A percentile compares a stretch with the other conserved stretches of the same genome.
Evolutionary conservation across 2,113 vertebrate species (phyloP).

Genomic region (Gallinago media): DNA sequence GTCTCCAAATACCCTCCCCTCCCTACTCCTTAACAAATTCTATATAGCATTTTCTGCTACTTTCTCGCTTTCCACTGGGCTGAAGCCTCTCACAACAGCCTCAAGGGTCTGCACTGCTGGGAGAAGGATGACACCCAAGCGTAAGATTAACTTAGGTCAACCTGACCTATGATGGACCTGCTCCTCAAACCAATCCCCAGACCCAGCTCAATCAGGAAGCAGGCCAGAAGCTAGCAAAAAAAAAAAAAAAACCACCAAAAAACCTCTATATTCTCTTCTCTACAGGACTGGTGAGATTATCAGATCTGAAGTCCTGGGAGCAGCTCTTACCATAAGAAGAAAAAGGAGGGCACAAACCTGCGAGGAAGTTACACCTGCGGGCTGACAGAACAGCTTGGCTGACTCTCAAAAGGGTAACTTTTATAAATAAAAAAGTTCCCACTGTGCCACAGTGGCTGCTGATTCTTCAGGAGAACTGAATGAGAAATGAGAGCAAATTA

Average conservation of each 20-base stretch:
- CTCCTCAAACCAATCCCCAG: neutral
- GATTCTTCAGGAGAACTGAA: neutral
- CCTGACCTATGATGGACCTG: neutral
- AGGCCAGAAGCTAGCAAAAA: neutral
- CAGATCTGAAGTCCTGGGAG: neutral
- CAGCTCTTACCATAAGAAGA: neutral
- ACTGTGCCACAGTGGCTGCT: neutral
- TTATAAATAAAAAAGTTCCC: neutral
- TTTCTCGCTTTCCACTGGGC: neutral
- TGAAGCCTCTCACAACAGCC: neutral
- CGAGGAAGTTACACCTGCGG: accelerated
- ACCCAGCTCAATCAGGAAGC: neutral
- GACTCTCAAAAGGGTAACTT: neutral
- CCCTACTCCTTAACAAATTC: neutral
- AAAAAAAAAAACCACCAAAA: neutral
- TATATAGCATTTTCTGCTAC: neutral
- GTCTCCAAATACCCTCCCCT: neutral
- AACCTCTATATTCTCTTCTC: neutral
- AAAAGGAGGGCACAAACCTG: neutral
- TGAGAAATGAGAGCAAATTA: neutral
- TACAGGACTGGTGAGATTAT: neutral
- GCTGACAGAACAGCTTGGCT: neutral
- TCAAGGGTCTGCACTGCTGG: neutral
- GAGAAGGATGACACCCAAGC: neutral
- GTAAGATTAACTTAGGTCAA: neutral